Conservation (phyloP, 1,140 invertebrate species). For the Ceratina calcarata region DNA sequence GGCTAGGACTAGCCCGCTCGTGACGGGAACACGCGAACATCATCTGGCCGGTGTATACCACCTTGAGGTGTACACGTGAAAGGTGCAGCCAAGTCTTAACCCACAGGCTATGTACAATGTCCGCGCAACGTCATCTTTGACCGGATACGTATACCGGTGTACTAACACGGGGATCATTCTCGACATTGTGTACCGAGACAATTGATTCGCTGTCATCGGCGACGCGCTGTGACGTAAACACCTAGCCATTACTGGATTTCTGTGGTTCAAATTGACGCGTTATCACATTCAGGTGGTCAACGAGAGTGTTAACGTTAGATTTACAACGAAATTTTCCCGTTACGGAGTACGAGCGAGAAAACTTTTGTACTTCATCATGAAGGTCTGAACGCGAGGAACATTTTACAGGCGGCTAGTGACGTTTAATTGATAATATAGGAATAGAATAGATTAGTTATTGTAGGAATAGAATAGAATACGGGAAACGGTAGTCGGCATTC, state of each 20-base stretch:
- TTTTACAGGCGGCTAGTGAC: not conserved
- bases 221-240: not conserved
- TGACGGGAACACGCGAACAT: conserved; percentile 3
- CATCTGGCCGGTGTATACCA: not conserved
- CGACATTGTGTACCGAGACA: not conserved
- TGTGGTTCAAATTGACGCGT: not conserved
- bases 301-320: not conserved
- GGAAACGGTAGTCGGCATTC: not conserved
- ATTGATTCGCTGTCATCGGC: not conserved
- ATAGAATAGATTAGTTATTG: not conserved
- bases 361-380: not conserved
- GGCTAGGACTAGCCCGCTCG: conserved; percentile 13
- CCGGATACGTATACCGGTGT: not conserved
- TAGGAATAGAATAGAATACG: not conserved
- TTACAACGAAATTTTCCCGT: not conserved
- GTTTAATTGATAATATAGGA: not conserved
- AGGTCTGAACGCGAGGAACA: not conserved
- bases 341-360: not conserved
- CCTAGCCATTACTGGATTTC: not conserved
- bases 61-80: not conserved
- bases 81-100: not conserved
- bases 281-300: too few relatives aligned
- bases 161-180: not conserved
- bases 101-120: not conserved
- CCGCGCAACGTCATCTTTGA: conserved; percentile 21